Evolutionary conservation across 2,113 vertebrate species (phyloP).

Genomic region (Sceloporus tristichus): DNA sequence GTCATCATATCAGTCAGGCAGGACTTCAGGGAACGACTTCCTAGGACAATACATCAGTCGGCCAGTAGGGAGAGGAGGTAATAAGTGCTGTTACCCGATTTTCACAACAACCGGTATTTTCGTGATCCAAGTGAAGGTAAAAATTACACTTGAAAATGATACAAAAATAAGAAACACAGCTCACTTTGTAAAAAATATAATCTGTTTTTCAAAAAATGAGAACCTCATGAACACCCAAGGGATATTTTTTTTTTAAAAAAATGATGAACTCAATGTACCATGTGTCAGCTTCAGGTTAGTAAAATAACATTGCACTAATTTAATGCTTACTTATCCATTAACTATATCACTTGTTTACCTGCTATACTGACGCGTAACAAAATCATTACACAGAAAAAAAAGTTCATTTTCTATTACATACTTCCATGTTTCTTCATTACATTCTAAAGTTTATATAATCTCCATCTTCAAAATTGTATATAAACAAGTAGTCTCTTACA

Average conservation of each 20-base stretch:
- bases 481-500: too few species aligned
- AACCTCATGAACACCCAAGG: conserved; percentile 51
- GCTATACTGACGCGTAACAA: conserved; percentile 30
- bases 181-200: conserved; percentile 84
- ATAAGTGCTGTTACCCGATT: conserved; percentile 46
- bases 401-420: conserved; percentile 27
- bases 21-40: conserved; percentile 47
- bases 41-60: conserved; percentile 40
- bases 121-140: conserved; percentile 72
- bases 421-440: background rate
- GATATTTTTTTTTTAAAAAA: conserved; percentile 2
- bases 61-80: conserved; percentile 20
- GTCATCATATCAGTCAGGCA: conserved; percentile 18
- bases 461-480: background rate
- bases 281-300: conserved; percentile 49
- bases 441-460: conserved; percentile 32
- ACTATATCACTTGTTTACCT: background rate
- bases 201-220: conserved; percentile 74
- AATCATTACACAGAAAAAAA: conserved; percentile 41
- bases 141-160: conserved; percentile 83
- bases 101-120: conserved; percentile 61
- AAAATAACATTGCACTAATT: conserved; percentile 66
- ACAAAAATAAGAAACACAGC: conserved; percentile 84
- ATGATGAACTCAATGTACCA: conserved; percentile 60
- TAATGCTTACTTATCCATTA: conserved; percentile 64